Evolutionary conservation across 2,797 vertebrate genomes (phyloP).

Genomic region (Acanthiza pusilla): DNA sequence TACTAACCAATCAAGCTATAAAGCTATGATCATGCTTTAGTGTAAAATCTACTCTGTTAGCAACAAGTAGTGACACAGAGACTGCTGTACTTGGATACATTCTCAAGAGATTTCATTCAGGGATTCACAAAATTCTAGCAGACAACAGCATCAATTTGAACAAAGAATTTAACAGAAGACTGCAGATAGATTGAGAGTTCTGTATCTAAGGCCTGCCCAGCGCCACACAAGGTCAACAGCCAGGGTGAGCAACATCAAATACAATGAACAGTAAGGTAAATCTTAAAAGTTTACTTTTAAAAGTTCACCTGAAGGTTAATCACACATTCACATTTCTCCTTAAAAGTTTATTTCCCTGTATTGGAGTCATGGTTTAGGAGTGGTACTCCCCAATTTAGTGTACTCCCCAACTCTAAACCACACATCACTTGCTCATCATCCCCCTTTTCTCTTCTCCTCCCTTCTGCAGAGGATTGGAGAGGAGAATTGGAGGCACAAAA

Average conservation of each 20-base stretch:
- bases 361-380: background rate
- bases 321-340: background rate
- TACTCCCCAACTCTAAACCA: background rate
- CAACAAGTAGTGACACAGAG: background rate
- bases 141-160: background rate
- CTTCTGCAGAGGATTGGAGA: background rate
- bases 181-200: background rate
- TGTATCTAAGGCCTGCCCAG: accelerated
- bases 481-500: background rate
- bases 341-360: background rate
- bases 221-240: background rate
- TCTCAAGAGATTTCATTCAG: background rate
- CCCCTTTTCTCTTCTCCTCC: background rate
- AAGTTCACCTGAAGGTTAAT: background rate
- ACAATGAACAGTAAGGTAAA: background rate
- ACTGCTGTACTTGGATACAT: background rate
- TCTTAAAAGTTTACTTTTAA: background rate
- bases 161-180: background rate
- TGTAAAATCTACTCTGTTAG: background rate
- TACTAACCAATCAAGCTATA: background rate
- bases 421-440: background rate
- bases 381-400: background rate
- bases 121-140: background rate
- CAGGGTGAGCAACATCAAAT: background rate
- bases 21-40: background rate